Base-by-base conservation (phyloP, 1,140 invertebrate species). In the Heliconius congener region DNA sequence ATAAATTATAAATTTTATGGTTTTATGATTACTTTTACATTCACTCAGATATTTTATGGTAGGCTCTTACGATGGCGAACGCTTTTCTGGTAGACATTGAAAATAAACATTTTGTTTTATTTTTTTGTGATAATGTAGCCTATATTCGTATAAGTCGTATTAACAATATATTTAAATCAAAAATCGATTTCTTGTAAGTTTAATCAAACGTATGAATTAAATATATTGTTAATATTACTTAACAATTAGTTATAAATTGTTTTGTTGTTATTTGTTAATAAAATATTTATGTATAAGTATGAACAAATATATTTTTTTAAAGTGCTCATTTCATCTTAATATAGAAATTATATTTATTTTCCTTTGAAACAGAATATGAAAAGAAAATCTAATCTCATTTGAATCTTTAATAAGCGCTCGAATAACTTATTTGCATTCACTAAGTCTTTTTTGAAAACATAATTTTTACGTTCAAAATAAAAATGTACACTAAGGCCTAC, bases 401-500 rank as follows among this genome's bases (percentile, higher is more conserved):
- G 60, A 66, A 66, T 66, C 60, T 66, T 66, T 72, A 42, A 72
- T 72, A 72, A 72, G 71, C 71, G 34, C 39, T 72, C n/a, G 50
- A 75, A 77, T 77, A 77, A 77, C 71, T 27, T 77, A 81, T 77
- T 81, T 81, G 80, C 80, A 81, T 81, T 73, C 73, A 75, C 37
- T 71, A 13, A 8, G 71, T 71, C 71, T 18, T 16, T 39, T 37
- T 71, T 9, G n/a, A 34, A 37, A 71, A 71, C n/a, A 71, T n/a
- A n/a, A n/a, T 39, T 37, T 39, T 39, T 37, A 39, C 34, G 2
- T 66, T 66, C 57, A 66, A 66, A 66, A 66, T 27, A 66, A 66
- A 66, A 66, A 66, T 66, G 11, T 66, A 66, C 0, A 66, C n/a
- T 66, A 66, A 27, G 23, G 60, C n/a, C n/a, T 66, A n/a, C 60